These are phyloP conservation scores for Hyperoodon ampullatus DNA, from an alignment of 2,113 vertebrate species.

Conservation along the genomic window DNA sequence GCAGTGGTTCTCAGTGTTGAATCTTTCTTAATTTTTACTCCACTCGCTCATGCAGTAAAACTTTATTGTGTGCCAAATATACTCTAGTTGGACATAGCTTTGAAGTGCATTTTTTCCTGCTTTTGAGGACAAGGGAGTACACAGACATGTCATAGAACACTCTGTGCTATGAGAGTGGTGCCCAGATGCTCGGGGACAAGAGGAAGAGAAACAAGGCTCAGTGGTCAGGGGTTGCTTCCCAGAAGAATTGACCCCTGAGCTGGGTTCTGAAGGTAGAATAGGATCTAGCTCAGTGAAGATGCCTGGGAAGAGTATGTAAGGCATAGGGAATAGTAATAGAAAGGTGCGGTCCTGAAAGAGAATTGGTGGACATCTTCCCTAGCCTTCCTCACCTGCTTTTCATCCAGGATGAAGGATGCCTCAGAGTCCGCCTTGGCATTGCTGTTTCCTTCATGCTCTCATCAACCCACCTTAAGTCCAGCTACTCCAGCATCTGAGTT, in stretches of 20 bases:
- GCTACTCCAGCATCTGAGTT: neutral
- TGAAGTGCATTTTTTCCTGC: neutral
- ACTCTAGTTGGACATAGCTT: neutral
- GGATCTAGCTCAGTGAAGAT: neutral
- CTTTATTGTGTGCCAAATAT: neutral
- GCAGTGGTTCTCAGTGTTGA: neutral
- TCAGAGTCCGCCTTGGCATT: neutral
- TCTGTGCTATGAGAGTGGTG: neutral
- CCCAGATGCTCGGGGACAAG: neutral
- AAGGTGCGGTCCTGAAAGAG: neutral
- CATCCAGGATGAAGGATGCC: neutral
- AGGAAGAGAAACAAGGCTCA: neutral
- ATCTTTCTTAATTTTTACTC: neutral
- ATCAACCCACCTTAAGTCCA: neutral
- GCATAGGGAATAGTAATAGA: too few relatives aligned
- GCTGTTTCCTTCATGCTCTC: neutral
- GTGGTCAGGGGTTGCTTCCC: neutral
- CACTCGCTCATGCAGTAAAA: neutral
- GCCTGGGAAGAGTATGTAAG: neutral
- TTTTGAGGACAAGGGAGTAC: neutral
- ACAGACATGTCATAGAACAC: neutral
- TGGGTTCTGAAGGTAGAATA: neutral
- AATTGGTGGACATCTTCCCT: fast-evolving
- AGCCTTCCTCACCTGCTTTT: neutral
- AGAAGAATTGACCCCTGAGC: neutral